Evolutionary conservation across 2,797 vertebrate genomes (phyloP).

Genomic region (Corythornis leucogaster): DNA sequence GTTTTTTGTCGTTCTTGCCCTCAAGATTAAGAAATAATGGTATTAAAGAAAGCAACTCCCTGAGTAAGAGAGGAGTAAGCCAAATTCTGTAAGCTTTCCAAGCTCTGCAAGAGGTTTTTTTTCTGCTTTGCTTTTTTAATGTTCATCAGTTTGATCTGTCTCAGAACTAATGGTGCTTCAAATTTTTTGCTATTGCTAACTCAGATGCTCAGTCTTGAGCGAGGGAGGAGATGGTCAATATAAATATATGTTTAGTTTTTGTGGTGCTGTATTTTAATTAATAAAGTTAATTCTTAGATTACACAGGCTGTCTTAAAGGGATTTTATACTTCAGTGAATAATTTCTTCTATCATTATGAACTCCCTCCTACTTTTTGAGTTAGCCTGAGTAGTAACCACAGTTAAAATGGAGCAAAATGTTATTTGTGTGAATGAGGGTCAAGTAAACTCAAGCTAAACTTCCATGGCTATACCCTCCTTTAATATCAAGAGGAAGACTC

Average conservation of each 20-base stretch:
- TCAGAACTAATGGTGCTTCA: background rate
- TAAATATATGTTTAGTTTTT: background rate
- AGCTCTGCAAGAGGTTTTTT: background rate
- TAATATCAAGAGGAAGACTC: background rate
- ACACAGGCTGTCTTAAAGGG: background rate
- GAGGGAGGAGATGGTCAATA: background rate
- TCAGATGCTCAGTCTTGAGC: background rate
- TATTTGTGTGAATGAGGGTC: background rate
- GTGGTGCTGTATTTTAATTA: background rate
- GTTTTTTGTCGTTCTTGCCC: background rate
- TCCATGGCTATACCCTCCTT: background rate
- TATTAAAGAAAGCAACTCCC: background rate
- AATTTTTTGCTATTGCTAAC: background rate
- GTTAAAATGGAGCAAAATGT: background rate
- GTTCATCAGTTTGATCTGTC: background rate
- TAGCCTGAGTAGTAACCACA: background rate
- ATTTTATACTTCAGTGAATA: background rate
- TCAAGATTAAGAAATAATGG: background rate
- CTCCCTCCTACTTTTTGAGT: background rate
- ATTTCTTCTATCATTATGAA: background rate
- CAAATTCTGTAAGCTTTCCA: background rate
- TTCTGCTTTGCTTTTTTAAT: background rate
- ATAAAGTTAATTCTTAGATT: background rate
- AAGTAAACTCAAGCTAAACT: background rate
- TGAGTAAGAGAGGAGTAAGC: background rate